phyloP scores from a whole-genome alignment of 2,888 invertebrate species.

The Ptilodon capucinus region DNA sequence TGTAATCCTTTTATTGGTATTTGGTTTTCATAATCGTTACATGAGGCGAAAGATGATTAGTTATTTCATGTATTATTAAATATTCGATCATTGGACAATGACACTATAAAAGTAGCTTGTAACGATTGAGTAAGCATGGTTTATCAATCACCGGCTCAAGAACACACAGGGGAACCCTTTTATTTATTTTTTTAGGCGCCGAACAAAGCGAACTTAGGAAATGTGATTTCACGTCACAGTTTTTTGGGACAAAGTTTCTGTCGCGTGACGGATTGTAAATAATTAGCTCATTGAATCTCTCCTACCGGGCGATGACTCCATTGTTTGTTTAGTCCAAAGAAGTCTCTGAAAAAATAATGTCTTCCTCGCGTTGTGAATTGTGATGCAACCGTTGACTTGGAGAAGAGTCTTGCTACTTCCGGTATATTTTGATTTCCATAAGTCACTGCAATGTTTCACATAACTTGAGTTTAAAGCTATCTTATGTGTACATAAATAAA shows the following conservation, averaged over 20 bases:
- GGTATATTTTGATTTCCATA: not conserved
- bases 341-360: constrained; percentile 52
- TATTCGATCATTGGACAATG: constrained; percentile 29
- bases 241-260: constrained; percentile 64
- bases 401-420: not conserved
- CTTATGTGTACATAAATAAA: too few relatives aligned
- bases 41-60: too few relatives aligned
- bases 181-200: constrained; percentile 55
- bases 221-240: constrained; percentile 79
- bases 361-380: constrained; percentile 46
- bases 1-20: too few relatives aligned
- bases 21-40: too few relatives aligned
- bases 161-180: constrained; percentile 55
- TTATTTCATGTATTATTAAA: too few relatives aligned
- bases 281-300: constrained; percentile 75
- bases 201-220: constrained; percentile 75
- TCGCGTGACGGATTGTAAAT: constrained; percentile 80
- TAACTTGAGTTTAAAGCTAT: not conserved
- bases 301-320: constrained; percentile 61
- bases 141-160: constrained; percentile 47
- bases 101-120: constrained; percentile 30
- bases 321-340: constrained; percentile 68
- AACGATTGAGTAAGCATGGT: constrained; percentile 42
- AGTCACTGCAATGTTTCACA: not conserved
- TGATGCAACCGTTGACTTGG: constrained; percentile 11